These are phyloP conservation scores for Sinocyclocheilus maitianheensis DNA, from an alignment of 2,113 vertebrate species.

Conservation along the genomic window DNA sequence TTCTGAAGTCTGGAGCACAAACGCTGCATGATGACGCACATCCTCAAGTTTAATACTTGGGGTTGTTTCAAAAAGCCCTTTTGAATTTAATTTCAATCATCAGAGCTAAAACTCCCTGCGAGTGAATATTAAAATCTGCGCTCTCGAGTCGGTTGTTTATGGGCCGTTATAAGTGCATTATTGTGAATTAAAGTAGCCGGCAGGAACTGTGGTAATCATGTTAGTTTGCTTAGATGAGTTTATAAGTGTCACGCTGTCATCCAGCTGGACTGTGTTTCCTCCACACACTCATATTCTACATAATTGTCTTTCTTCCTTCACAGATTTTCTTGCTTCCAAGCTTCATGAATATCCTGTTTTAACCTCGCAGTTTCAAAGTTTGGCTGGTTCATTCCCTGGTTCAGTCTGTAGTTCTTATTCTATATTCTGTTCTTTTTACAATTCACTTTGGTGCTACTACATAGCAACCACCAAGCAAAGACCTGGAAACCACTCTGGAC, in stretches of 20 bases:
- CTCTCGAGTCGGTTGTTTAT: conserved; percentile 21
- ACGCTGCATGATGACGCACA: background rate
- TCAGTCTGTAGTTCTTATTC: background rate
- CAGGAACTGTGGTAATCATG: conserved; percentile 7
- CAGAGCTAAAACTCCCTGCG: background rate
- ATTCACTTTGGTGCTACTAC: too few relatives aligned
- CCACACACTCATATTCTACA: conserved; percentile 10
- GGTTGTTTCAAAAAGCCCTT: background rate
- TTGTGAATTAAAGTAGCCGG: conserved; percentile 22
- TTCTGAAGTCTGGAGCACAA: background rate
- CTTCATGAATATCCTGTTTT: conserved; percentile 18
- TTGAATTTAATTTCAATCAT: conserved; percentile 8
- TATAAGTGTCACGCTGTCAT: conserved; percentile 11
- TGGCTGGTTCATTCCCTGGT: background rate
- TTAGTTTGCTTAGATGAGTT: conserved; percentile 11
- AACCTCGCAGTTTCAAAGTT: background rate
- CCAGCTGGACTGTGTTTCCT: conserved; percentile 19
- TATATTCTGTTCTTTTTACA: background rate
- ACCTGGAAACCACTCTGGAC: too few relatives aligned
- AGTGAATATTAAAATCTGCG: background rate
- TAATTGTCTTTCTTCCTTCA: conserved; percentile 9
- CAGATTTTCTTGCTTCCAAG: background rate
- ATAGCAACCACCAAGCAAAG: too few relatives aligned
- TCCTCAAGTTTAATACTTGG: background rate
- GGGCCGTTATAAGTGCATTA: conserved; percentile 19